Evolutionary conservation across 2,888 invertebrate genomes (phyloP), one percentile per base, ranked within the genome.

Genomic region (Cremastinae sp.): DNA sequence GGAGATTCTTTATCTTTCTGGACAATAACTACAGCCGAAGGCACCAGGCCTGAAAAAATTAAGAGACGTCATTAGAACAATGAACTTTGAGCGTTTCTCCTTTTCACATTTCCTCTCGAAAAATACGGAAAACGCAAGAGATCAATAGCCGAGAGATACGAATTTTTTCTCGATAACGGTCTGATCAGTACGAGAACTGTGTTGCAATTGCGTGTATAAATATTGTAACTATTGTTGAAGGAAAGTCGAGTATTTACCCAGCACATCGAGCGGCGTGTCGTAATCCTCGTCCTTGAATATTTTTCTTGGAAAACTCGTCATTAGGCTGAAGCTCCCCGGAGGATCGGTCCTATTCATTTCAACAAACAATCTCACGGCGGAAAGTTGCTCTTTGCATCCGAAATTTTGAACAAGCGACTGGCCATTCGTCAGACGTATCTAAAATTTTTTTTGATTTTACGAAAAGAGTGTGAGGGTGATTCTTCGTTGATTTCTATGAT

Each of bases 301-400:
- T 90, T 96, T 96, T 85, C 94, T 94, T 5, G 98, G 98, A 90
- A 97, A 98, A 85, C 93, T 94, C 1, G 97, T 98, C 95, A 98
- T 97, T 81, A 98, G 90, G 66, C 94, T 94, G 90, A 98, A 97
- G 3, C 92, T 90, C 51, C 90, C 92, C 0, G 91, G 90, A 8
- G 92, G 92, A 83, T 96, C 95, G 47, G 93, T 93, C 62, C 96
- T 92, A 84, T 98, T 95, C 91, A 97, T 92, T 91, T 97, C 94
- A 58, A 98, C 92, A 90, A 93, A 99, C 45, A 98, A 90, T 86
- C 97, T 93, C 35, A 99, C 98, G 8, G 98, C 97, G 0, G 97
- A 95, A 7, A 99, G 91, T 75, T 96, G 95, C 87, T 98, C 98
- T 86, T 96, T 96, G 14, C 95, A 94, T 8, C 95, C 94, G 87